These are phyloP conservation scores for Bufo gargarizans DNA, from an alignment of 2,113 vertebrate species.

Conservation along the genomic window DNA sequence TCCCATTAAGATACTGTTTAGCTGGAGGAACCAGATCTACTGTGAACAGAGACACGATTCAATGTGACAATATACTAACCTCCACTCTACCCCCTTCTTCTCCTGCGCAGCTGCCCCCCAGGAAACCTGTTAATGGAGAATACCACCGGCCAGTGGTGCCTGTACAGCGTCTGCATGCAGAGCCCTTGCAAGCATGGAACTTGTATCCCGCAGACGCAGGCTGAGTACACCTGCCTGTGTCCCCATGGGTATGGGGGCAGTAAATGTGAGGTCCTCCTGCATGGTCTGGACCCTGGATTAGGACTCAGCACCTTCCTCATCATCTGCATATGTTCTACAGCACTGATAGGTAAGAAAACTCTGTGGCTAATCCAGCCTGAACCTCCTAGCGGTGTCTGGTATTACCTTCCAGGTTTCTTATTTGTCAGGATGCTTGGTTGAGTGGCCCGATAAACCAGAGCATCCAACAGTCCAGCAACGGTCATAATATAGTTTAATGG, in stretches of 20 bases:
- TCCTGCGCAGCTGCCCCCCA: constrained; percentile 75
- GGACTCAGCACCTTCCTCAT: constrained; percentile 88
- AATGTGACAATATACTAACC: background rate
- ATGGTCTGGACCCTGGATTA: constrained; percentile 82
- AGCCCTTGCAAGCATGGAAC: constrained; percentile 82
- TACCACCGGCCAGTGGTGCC: constrained; percentile 75
- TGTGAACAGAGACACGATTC: no score
- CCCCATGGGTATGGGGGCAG: constrained; percentile 79
- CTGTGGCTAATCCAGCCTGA: background rate
- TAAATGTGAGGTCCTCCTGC: constrained; percentile 80
- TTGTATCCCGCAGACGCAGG: constrained; percentile 79
- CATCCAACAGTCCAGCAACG: background rate
- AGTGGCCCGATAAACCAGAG: background rate
- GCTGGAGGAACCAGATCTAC: no score
- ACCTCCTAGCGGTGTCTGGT: no score
- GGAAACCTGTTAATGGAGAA: constrained; percentile 83
- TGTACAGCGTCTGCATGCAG: constrained; percentile 80
- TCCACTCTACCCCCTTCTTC: no score
- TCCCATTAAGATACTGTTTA: no score
- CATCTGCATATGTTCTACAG: constrained; percentile 88
- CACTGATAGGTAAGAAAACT: constrained; percentile 79
- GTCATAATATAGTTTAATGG: no score
- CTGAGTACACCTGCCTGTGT: constrained; percentile 80
- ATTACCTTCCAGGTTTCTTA: background rate
- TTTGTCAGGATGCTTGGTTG: background rate